phyloP scores from a whole-genome alignment of 2,113 vertebrate genomes.

The Synodontis membranacea region DNA sequence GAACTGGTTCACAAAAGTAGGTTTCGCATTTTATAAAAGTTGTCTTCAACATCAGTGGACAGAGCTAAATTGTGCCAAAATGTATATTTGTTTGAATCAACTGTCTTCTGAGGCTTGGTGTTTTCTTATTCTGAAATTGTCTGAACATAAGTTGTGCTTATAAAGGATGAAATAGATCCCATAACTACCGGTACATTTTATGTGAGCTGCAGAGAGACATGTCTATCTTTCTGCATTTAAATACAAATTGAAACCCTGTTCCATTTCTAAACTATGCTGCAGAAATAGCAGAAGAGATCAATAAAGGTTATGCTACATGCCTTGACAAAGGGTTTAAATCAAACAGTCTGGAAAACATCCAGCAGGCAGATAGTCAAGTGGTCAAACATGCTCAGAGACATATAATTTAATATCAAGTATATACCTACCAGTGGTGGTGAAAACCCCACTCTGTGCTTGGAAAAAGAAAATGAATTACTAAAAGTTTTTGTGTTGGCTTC shows the following conservation, averaged over 20 bases:
- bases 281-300: neutral
- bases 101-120: neutral
- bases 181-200: neutral
- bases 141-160: neutral
- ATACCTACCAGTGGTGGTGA: constrained; percentile 10
- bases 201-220: neutral
- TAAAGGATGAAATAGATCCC: neutral
- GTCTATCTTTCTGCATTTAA: neutral
- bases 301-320: neutral
- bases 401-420: neutral
- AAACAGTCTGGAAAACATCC: neutral
- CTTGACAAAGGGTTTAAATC: neutral
- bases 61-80: neutral
- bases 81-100: neutral
- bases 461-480: constrained; percentile 40
- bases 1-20: neutral
- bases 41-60: neutral
- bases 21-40: neutral
- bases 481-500: constrained; percentile 26
- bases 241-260: neutral
- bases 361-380: neutral
- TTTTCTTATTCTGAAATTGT: neutral
- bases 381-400: neutral
- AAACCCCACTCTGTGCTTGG: neutral
- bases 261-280: neutral